Percentiles rank a stretch among this genome's conserved stretches.
Conservation (phyloP, 92 coral and sea anemone species). For the Zoanthus sociatus region DNA sequence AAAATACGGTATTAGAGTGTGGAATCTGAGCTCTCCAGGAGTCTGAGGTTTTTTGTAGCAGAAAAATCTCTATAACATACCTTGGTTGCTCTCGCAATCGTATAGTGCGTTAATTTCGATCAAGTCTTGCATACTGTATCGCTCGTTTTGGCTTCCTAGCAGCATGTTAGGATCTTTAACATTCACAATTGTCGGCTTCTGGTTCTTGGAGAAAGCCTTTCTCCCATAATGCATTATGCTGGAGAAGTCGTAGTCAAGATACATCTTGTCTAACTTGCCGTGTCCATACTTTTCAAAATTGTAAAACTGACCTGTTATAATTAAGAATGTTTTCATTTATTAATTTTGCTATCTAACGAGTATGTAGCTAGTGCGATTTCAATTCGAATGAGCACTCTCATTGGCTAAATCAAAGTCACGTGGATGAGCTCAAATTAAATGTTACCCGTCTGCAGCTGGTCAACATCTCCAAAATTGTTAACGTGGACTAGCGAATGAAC, state of each 20-base stretch:
- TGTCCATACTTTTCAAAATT: slow-evolving; percentile 47
- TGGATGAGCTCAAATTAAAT: no score
- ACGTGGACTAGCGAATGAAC: no score
- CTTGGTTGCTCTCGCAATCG: slow-evolving; percentile 36
- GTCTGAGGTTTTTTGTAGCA: no score
- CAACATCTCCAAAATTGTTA: no score
- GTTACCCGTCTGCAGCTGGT: no score
- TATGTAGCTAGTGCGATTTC: no score
- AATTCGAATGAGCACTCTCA: no score
- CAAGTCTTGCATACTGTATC: slow-evolving; percentile 23
- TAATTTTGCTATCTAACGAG: neutral
- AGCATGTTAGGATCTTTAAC: slow-evolving; percentile 33
- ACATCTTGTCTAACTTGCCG: slow-evolving; percentile 30
- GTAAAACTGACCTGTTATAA: slow-evolving; percentile 22
- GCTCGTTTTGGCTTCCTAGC: slow-evolving; percentile 35
- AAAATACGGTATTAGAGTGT: no score
- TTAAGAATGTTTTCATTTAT: neutral
- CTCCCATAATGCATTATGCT: slow-evolving; percentile 49
- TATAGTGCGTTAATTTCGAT: slow-evolving; percentile 32
- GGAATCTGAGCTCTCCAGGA: no score
- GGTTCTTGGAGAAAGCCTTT: slow-evolving; percentile 39
- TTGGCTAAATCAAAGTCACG: no score
- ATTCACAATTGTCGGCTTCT: slow-evolving; percentile 35
- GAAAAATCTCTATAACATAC: neutral
- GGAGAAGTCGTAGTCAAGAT: slow-evolving; percentile 28